These are phyloP conservation scores for Solea solea DNA, from an alignment of 2,113 vertebrate species.

Conservation along the genomic window DNA sequence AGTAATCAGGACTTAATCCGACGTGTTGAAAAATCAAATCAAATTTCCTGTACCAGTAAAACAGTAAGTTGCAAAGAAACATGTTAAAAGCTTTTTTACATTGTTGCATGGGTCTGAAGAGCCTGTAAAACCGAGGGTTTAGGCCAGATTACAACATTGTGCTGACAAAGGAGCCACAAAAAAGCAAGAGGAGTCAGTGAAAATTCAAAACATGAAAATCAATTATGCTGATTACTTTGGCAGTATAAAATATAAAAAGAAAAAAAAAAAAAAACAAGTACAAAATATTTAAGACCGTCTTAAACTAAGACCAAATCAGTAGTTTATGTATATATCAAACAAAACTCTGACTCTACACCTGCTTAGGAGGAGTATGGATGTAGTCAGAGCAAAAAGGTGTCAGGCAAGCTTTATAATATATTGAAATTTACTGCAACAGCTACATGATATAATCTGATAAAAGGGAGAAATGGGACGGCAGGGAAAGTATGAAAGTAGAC, in stretches of 20 bases:
- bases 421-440: neutral
- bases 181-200: slow-evolving; percentile 1
- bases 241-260: too few relatives aligned
- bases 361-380: neutral
- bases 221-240: neutral
- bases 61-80: too few relatives aligned
- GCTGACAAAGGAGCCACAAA: slow-evolving; percentile 4
- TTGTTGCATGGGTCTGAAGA: neutral
- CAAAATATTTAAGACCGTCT: too few relatives aligned
- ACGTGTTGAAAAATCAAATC: too few relatives aligned
- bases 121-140: neutral
- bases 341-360: neutral
- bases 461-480: slow-evolving; percentile 7
- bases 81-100: too few relatives aligned
- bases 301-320: too few relatives aligned
- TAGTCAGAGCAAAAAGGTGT: slow-evolving; percentile 15
- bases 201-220: slow-evolving; percentile 17
- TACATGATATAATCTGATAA: slow-evolving; percentile 1
- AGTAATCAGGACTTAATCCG: neutral
- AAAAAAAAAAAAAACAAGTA: too few relatives aligned
- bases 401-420: slow-evolving; percentile 6
- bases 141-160: slow-evolving; percentile 2
- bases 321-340: neutral
- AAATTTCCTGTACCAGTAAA: too few relatives aligned
- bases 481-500: neutral